Evolutionary conservation across 2,888 invertebrate species (phyloP), one percentile per base, ranked within the genome.

Genomic region (Teinopalpus imperialis): DNA sequence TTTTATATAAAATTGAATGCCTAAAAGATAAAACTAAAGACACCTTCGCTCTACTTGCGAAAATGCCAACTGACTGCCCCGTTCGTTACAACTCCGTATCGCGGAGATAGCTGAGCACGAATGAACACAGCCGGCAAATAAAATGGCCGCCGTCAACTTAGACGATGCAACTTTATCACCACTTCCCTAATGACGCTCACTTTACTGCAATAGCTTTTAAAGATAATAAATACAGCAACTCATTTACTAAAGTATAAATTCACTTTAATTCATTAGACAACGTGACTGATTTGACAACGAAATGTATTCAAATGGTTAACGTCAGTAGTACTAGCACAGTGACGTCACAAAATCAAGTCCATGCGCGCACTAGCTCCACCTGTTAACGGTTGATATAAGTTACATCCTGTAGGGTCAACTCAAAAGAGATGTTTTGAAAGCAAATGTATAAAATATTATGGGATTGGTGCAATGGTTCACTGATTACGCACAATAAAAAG

Each of bases 21-120:
- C 68, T 81, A 79, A 74, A 73, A 58, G 74, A 74, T 79, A 81
- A 77, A 82, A 78, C 80, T 79, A 81, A 69, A 77, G 77, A 86
- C 87, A 87, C 86, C 85, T 80, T 77, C 85, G 78, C 81, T 71
- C 70, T 77, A 78, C 79, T 87, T 85, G 87, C 88, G 82, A 88
- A 88, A 86, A 87, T 86, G 85, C 86, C 86, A 87, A 88, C 87
- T 85, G 87, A 87, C 72, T 80, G 78, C 68, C 64, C 67, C 68
- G 76, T 72, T 79, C 80, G 80, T 72, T 77, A 73, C 63, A 65
- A 70, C 79, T 73, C 75, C 74, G 82, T 82, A 81, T 81, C 79
- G 78, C 72, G 56, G 85, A 77, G 86, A 85, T 83, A 86, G 83
- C 85, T 74, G 79, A 79, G 80, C 81, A 74, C 83, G 78, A 88